phyloP scores from a whole-genome alignment of 2,888 invertebrate genomes.

The Microplitis manilae region DNA sequence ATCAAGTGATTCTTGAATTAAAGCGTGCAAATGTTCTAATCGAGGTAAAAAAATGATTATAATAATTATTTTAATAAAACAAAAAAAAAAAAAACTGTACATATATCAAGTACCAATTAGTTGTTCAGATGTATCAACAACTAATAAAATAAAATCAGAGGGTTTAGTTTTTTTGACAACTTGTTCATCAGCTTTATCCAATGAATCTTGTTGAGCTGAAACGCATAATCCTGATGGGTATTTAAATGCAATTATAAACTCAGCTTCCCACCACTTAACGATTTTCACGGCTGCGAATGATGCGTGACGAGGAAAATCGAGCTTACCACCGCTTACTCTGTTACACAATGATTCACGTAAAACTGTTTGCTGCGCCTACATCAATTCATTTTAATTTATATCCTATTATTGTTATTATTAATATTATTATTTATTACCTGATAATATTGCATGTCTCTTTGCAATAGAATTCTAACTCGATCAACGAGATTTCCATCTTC shows the following conservation, averaged over 20 bases:
- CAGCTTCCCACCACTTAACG: conserved; percentile 90
- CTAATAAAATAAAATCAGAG: conserved; percentile 81
- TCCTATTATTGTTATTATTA: conserved; percentile 15
- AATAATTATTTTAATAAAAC: conserved; percentile 2
- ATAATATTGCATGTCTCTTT: conserved; percentile 88
- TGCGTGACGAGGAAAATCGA: conserved; percentile 87
- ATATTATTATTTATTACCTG: conserved; percentile 74
- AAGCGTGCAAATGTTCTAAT: conserved; percentile 82
- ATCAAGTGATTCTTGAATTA: conserved; percentile 88
- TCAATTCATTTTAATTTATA: conserved; percentile 9
- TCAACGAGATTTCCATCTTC: conserved; percentile 94
- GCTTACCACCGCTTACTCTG: conserved; percentile 85
- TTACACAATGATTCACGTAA: conserved; percentile 85
- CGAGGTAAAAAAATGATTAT: background rate
- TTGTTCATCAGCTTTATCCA: conserved; percentile 69
- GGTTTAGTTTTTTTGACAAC: conserved; percentile 84
- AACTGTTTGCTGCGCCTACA: conserved; percentile 80
- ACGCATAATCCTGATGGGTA: conserved; percentile 75
- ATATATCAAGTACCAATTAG: conserved; percentile 74
- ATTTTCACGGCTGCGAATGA: conserved; percentile 89
- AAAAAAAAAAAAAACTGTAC: background rate
- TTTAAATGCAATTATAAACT: conserved; percentile 83
- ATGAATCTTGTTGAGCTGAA: conserved; percentile 62
- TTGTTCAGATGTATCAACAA: conserved; percentile 82
- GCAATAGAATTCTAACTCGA: conserved; percentile 85